Conservation (phyloP, 1,140 invertebrate species). For the Bradynema listronoti region DNA sequence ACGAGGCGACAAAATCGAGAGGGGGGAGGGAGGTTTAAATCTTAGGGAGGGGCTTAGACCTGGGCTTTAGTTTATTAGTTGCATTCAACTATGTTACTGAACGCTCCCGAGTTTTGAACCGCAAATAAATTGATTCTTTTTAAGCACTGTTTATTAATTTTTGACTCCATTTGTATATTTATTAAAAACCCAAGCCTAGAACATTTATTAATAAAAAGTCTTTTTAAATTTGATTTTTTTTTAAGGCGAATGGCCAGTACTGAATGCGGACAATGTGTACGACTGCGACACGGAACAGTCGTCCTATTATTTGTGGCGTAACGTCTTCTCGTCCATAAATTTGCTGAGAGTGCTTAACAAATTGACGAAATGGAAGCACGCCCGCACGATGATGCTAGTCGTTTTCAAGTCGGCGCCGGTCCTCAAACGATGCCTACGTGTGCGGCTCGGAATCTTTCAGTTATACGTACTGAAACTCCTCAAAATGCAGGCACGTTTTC, state of each 20-base stretch:
- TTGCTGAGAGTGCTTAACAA: conserved; percentile 92
- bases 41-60: too few relatives aligned
- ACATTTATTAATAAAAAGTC: neutral
- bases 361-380: conserved; percentile 80
- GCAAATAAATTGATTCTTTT: too few relatives aligned
- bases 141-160: neutral
- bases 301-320: conserved; percentile 79
- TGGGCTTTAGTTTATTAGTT: too few relatives aligned
- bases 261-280: conserved; percentile 79
- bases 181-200: neutral
- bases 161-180: neutral
- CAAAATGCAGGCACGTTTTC: conserved; percentile 99
- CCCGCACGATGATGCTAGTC: conserved; percentile 98
- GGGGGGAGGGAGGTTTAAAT: too few relatives aligned
- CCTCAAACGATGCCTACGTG: conserved; percentile 85
- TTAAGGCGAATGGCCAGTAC: conserved; percentile 85
- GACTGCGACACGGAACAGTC: conserved; percentile 31
- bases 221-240: conserved; percentile 5
- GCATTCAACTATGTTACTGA: too few relatives aligned
- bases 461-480: conserved; percentile 92
- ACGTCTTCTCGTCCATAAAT: conserved; percentile 97
- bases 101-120: too few relatives aligned
- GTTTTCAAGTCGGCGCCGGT: conserved; percentile 99
- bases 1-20: too few relatives aligned
- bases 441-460: conserved; percentile 79